Percentiles rank a stretch among this genome's conserved stretches.
These are phyloP conservation scores for Alligator sinensis DNA, from an alignment of 2,113 vertebrate genomes.

Conservation along the genomic window DNA sequence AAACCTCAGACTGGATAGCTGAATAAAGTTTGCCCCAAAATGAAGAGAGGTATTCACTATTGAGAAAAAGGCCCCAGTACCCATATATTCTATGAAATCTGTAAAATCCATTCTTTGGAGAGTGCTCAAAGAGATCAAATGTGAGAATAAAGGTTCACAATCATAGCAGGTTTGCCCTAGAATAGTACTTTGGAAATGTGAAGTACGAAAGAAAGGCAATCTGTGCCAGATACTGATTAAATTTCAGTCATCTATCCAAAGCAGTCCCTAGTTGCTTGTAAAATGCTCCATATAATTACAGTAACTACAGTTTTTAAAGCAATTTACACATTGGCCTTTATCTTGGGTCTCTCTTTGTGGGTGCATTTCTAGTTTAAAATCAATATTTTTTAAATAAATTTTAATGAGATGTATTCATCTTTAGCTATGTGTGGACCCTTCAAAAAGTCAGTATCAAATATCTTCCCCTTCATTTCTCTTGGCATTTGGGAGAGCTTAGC, in stretches of 20 bases:
- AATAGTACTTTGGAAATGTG: slow-evolving; percentile 72
- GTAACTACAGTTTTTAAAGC: slow-evolving; percentile 81
- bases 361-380: slow-evolving; percentile 80
- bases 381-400: slow-evolving; percentile 78
- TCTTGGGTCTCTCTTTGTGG: slow-evolving; percentile 75
- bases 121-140: slow-evolving; percentile 65
- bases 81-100: slow-evolving; percentile 38
- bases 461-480: slow-evolving; percentile 71
- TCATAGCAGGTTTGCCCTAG: slow-evolving; percentile 69
- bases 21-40: slow-evolving; percentile 51
- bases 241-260: slow-evolving; percentile 84
- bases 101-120: slow-evolving; percentile 53
- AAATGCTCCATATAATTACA: slow-evolving; percentile 85
- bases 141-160: slow-evolving; percentile 69
- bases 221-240: slow-evolving; percentile 82
- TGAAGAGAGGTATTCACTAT: not conserved
- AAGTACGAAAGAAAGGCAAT: slow-evolving; percentile 75
- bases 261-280: slow-evolving; percentile 81
- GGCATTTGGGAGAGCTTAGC: slow-evolving; percentile 77
- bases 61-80: slow-evolving; percentile 3
- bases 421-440: slow-evolving; percentile 70
- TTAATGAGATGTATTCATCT: slow-evolving; percentile 77
- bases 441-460: slow-evolving; percentile 73
- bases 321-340: slow-evolving; percentile 83
- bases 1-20: slow-evolving; percentile 35